phyloP scores from a whole-genome alignment of 2,888 invertebrate species.

The Anthrax anthrax region DNA sequence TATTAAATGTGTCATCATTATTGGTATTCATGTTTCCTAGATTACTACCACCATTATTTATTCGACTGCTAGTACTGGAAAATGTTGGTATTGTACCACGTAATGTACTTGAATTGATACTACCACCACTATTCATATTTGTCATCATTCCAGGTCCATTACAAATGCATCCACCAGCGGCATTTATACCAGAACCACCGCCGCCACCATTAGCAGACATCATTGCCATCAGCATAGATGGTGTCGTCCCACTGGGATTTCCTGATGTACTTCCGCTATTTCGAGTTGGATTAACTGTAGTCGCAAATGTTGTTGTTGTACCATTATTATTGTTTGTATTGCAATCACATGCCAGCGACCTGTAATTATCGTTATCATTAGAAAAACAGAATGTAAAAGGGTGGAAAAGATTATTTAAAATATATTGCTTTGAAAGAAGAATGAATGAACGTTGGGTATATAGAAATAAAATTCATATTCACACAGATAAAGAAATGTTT shows the following conservation, averaged over 20 bases:
- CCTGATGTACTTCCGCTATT: conserved; percentile 18
- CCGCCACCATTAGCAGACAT: conserved; percentile 9
- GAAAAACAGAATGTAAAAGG: conserved; percentile 1
- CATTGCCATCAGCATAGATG: conserved; percentile 17
- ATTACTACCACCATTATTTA: conserved; percentile 13
- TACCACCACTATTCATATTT: conserved; percentile 24
- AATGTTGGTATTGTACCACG: conserved; percentile 19
- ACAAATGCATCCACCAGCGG: conserved; percentile 1
- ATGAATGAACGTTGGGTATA: too few relatives aligned
- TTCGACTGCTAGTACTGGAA: not conserved
- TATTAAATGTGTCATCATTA: conserved; percentile 38
- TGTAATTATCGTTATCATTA: conserved; percentile 22
- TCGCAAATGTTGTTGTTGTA: conserved; percentile 18
- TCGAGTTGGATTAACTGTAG: conserved; percentile 20
- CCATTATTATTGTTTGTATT: conserved; percentile 23
- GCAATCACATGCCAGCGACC: conserved; percentile 34
- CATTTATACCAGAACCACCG: conserved; percentile 14
- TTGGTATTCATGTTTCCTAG: conserved; percentile 26
- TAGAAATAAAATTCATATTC: too few relatives aligned
- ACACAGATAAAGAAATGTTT: too few relatives aligned
- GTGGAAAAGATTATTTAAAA: too few relatives aligned
- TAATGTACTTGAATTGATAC: conserved; percentile 8
- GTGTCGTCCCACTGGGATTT: conserved; percentile 19
- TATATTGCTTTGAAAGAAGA: too few relatives aligned
- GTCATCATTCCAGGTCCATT: conserved; percentile 22